Base-by-base conservation (phyloP, 2,888 invertebrate species). In the Selenia dentaria region DNA sequence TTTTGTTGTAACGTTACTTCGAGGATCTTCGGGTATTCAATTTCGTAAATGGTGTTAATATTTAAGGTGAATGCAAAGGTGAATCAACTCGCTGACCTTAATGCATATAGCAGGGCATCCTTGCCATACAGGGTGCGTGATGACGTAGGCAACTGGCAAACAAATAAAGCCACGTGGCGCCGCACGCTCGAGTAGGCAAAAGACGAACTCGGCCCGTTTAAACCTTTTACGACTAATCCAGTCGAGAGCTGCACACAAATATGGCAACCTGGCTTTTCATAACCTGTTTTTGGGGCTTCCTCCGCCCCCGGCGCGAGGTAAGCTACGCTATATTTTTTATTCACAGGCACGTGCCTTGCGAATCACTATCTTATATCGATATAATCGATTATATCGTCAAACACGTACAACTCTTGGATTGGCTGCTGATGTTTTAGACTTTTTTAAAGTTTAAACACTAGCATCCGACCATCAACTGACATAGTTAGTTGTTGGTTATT, bases 281-380 rank as follows among this genome's bases (percentile, higher is more conserved):
- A 90, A 89, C 89, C 88, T 86, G 89, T 89, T 89, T 90, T 89
- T 81, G 88, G 89, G 88, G 86, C 84, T 86, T 81, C 84, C 88
- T 85, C 79, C 73, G 80, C 76, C 80, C 83, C 80, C 74, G 74
- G 70, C 72, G 71, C 64, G 70, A 74, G 65, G 66, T 64, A 69
- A 68, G 70, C 65, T 73, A 61, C 62, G 69, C 67, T 50, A 54
- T 51, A 59, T 56, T 51, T 56, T 51, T 79, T 80, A 77, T 74
- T 66, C 65, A 60, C 67, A 62, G 63, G 62, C 76, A 74, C 71
- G 74, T 74, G 71, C 57, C 49, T 41, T 35, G 25, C 44, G 43
- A 18, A 18, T 36, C 20, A 6, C 3, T 44, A 32, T 37, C 35
- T 46, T 40, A 24, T 35, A 40, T 40, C 40, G 22, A 28, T 37